Base-by-base conservation (phyloP, 2,888 invertebrate species). In the Sinodicranocentrus sp. region DNA sequence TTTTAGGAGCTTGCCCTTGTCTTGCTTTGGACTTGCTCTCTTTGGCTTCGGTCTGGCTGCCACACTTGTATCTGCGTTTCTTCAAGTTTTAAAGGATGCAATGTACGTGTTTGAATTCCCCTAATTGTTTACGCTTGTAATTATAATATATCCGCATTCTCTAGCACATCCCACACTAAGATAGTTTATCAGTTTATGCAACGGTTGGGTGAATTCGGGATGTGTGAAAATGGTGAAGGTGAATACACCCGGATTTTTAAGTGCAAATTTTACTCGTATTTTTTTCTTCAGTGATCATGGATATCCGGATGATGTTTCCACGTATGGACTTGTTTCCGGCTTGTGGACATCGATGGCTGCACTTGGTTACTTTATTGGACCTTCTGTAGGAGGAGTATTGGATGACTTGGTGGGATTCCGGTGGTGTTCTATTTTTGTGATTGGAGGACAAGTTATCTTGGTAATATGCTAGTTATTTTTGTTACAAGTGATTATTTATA, bases 301-400 rank as follows among this genome's bases (percentile, higher is more conserved):
- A 0, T 94, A 96, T 87, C 94, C 95, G 0, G 96, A 97, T 90
- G 95, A 94, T 84, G 92, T 97, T 86, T 95, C 96, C 89, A 97
- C 97, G 0, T 97, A 96, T 89, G 97, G 97, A 0, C 91, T 97
- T 43, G 95, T 97, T 15, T 96, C 97, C 0, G 97, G 97, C 0
- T 92, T 97, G 89, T 97, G 97, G 95, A 96, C 97, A 0, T 96
- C 96, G 0, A 94, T 95, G 0, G 96, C 97, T 89, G 96, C 97
- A 0, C 91, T 97, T 13, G 97, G 97, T 95, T 95, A 0, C 44
- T 96, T 95, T 90, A 93, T 96, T 70, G 96, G 96, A 0, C 96
- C 95, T 0, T 94, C 95, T 0, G 91, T 95, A 0, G 93, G 93
- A 86, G 96, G 95, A 0, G 92, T 95, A 48, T 92, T 96, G 0